Evolutionary conservation across 2,113 vertebrate genomes (phyloP).

Genomic region (Abramis brama): DNA sequence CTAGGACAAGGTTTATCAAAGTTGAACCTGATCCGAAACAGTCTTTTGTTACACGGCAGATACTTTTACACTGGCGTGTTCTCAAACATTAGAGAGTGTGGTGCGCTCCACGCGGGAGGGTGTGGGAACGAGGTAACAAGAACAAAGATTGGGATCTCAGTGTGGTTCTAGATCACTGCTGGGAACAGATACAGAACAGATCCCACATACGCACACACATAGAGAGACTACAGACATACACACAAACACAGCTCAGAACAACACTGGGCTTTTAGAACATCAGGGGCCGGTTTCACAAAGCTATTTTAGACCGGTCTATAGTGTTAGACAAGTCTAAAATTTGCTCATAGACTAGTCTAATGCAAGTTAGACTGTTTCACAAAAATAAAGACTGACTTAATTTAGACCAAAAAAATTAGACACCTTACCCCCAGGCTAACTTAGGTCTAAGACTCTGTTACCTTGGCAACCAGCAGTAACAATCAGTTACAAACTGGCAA

Average conservation of each 20-base stretch:
- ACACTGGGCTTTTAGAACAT: background rate
- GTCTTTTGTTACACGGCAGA: slow-evolving; percentile 68
- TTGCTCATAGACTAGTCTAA: no score
- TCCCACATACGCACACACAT: background rate
- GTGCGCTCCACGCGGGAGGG: slow-evolving; percentile 58
- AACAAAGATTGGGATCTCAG: slow-evolving; percentile 44
- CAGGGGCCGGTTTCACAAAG: no score
- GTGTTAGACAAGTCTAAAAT: no score
- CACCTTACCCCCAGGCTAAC: no score
- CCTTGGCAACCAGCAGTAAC: no score
- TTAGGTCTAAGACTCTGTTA: no score
- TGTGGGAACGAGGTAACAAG: slow-evolving; percentile 52
- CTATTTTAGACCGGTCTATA: no score
- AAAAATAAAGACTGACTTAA: no score
- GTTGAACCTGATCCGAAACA: slow-evolving; percentile 67
- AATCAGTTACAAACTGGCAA: no score
- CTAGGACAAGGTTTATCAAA: slow-evolving; percentile 68
- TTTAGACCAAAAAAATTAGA: no score
- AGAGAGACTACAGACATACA: background rate
- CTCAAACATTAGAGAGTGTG: slow-evolving; percentile 68
- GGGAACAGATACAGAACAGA: background rate
- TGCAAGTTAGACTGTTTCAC: no score
- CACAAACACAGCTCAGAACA: background rate
- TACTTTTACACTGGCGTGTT: slow-evolving; percentile 66
- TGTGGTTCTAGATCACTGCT: slow-evolving; percentile 35